Evolutionary conservation across 2,113 vertebrate species (phyloP).

Genomic region (Calyptomena viridis): DNA sequence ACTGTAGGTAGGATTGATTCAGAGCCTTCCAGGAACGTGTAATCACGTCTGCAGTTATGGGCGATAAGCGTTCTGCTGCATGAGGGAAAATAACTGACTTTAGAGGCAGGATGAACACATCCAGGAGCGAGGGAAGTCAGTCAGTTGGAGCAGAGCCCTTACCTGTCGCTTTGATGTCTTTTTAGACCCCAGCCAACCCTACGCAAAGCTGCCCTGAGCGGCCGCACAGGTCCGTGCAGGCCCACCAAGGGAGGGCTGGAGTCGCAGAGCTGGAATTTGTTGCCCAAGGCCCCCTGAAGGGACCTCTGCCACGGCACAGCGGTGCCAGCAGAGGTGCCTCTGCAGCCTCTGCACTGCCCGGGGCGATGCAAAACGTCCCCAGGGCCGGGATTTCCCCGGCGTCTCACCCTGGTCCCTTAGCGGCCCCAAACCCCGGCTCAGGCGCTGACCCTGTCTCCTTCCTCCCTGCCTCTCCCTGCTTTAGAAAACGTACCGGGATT

Average conservation of each 20-base stretch:
- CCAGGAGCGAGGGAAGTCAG: background rate
- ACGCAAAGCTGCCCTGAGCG: background rate
- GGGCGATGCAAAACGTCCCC: rapidly evolving
- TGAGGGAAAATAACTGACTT: background rate
- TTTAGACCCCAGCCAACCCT: background rate
- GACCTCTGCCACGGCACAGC: background rate
- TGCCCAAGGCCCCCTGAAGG: background rate
- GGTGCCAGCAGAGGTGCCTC: background rate
- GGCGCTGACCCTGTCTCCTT: background rate
- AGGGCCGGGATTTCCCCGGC: background rate
- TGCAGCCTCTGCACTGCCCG: rapidly evolving
- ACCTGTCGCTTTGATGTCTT: background rate
- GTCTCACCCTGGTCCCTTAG: background rate
- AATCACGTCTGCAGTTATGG: background rate
- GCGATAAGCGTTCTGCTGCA: background rate
- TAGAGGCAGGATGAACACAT: background rate
- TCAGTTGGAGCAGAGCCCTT: background rate
- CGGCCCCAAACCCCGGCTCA: background rate
- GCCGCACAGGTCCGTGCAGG: background rate
- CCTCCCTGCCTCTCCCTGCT: background rate
- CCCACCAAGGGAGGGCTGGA: background rate
- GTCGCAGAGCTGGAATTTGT: background rate
- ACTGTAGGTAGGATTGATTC: background rate
- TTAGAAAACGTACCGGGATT: constrained; percentile 98
- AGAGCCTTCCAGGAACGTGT: background rate